A percentile compares a stretch with the other conserved stretches of the same genome.
These are phyloP conservation scores for Drosophila neonasuta DNA, from an alignment of 2,888 invertebrate genomes.

Conservation along the genomic window DNA sequence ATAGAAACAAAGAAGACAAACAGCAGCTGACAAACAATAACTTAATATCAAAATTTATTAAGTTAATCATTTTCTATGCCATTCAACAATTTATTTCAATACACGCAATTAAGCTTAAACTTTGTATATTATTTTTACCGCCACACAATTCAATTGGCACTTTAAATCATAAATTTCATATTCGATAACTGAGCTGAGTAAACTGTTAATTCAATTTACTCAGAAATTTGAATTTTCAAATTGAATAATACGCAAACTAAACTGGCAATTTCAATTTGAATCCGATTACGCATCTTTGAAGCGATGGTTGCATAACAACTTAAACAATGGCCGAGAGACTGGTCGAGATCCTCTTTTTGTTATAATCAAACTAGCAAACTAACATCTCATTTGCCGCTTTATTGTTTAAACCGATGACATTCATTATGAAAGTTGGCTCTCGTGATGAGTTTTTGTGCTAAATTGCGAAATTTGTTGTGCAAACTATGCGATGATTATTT, in stretches of 20 bases:
- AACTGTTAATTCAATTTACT: not conserved
- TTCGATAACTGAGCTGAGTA: not conserved
- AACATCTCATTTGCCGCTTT: slow-evolving; percentile 43
- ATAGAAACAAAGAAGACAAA: too few species aligned
- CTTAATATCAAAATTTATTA: too few species aligned
- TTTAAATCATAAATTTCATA: not conserved
- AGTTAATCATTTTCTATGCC: not conserved
- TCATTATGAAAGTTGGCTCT: slow-evolving; percentile 38
- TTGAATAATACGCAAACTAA: not conserved
- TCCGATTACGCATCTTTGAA: not conserved
- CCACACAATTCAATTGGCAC: not conserved
- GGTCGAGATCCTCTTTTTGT: too few species aligned
- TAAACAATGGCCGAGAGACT: slow-evolving; percentile 1
- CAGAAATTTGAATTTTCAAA: not conserved
- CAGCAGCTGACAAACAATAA: not conserved
- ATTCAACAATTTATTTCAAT: not conserved
- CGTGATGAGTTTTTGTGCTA: slow-evolving; percentile 11
- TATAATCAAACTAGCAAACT: slow-evolving; percentile 14
- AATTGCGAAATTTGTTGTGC: slow-evolving; percentile 1
- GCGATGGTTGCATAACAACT: slow-evolving; percentile 15
- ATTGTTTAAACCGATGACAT: slow-evolving; percentile 41
- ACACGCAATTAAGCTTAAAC: not conserved
- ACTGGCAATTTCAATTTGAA: not conserved
- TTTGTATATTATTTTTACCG: not conserved
- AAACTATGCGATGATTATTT: slow-evolving; percentile 36